These are phyloP conservation scores for Intellagama lesueurii DNA, from an alignment of 2,797 vertebrate species.

Conservation along the genomic window DNA sequence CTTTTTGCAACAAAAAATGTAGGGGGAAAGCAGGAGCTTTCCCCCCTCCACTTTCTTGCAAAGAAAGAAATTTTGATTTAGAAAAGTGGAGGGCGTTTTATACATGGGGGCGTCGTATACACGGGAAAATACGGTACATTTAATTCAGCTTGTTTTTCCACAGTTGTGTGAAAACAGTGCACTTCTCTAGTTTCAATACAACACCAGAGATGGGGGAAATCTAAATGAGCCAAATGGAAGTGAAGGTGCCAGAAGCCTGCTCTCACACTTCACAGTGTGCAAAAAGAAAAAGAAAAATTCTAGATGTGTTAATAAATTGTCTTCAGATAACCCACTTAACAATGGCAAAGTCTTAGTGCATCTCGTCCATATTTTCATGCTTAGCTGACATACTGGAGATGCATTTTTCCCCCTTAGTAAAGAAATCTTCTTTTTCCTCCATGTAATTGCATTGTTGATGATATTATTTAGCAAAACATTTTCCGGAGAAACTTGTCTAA, in stretches of 20 bases:
- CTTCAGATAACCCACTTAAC: not conserved
- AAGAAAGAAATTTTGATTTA: too few relatives aligned
- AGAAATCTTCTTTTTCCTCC: not conserved
- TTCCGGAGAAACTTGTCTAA: conserved; percentile 34
- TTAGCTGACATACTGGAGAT: conserved; percentile 11
- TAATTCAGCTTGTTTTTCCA: too few relatives aligned
- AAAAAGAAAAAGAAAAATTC: too few relatives aligned
- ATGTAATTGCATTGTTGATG: conserved; percentile 32
- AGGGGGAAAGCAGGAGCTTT: too few relatives aligned
- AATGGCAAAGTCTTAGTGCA: conserved; percentile 13
- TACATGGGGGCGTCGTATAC: too few relatives aligned
- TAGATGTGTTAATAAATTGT: not conserved
- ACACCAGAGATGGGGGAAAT: not conserved
- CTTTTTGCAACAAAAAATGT: too few relatives aligned
- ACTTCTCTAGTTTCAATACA: not conserved
- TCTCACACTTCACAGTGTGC: not conserved
- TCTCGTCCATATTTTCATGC: conserved; percentile 1
- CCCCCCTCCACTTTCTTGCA: too few relatives aligned
- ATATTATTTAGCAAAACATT: conserved; percentile 19
- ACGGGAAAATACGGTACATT: too few relatives aligned
- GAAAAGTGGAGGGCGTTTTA: too few relatives aligned
- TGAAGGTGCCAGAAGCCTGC: not conserved
- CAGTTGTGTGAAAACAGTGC: too few relatives aligned
- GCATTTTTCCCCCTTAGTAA: not conserved
- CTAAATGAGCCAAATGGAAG: not conserved